A percentile compares a stretch with the other conserved stretches of the same genome.
phyloP scores from a whole-genome alignment of 2,888 invertebrate genomes.

The Glyphotaelius pellucidus region DNA sequence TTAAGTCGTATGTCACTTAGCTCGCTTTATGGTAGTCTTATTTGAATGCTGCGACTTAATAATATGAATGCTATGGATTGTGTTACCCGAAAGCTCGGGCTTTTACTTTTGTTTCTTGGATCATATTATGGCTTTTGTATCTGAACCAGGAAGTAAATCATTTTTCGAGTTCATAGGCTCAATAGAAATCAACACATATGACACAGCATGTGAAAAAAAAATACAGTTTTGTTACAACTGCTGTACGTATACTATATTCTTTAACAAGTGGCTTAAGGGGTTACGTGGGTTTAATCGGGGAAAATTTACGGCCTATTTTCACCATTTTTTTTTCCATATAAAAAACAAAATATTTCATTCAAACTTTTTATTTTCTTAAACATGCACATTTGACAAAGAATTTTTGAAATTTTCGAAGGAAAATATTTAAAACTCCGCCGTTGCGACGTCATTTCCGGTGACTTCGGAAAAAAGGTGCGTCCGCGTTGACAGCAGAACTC shows the following conservation, averaged over 20 bases:
- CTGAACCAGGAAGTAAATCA: background rate
- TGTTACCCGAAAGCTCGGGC: background rate
- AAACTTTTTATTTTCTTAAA: too few relatives aligned
- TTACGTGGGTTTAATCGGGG: too few relatives aligned
- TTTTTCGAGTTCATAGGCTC: background rate
- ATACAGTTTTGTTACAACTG: background rate
- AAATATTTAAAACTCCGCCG: too few relatives aligned
- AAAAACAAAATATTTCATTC: too few relatives aligned
- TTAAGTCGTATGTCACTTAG: background rate
- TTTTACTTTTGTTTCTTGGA: background rate
- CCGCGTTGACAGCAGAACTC: too few relatives aligned
- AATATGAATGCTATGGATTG: background rate
- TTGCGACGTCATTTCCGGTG: too few relatives aligned
- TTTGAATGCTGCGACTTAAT: background rate
- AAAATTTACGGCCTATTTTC: too few relatives aligned
- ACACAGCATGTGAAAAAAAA: background rate
- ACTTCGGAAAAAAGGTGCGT: too few relatives aligned
- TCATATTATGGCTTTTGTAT: background rate
- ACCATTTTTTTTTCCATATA: too few relatives aligned
- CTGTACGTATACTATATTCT: background rate
- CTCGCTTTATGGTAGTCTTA: background rate
- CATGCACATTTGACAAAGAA: too few relatives aligned
- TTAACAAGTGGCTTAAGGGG: background rate
- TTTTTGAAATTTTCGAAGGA: too few relatives aligned
- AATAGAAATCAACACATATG: background rate